Evolutionary conservation across 2,113 vertebrate species (phyloP), one percentile per base, ranked within the genome.

Genomic region (Gila orcuttii): DNA sequence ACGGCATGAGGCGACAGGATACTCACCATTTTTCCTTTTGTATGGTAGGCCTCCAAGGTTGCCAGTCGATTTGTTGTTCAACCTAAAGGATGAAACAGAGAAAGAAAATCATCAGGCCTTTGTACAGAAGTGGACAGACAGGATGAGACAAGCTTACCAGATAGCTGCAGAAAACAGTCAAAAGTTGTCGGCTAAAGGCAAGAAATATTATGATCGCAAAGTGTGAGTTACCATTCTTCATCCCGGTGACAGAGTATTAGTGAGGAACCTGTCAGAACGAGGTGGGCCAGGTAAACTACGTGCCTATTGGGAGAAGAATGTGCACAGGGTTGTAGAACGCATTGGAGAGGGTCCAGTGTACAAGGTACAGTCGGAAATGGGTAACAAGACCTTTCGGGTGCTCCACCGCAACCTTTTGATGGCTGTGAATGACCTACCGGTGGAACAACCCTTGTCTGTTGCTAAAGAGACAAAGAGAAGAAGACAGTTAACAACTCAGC

Each of bases 241-340:
- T 28, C 79, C 69, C 25, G 33, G 69, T 36, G 69, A 73, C 17
- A 1, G 1, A 17, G 33, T 55, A 3, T 39, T 39, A 6, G 69
- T 73, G 8, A 73, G 69, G 28, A 73, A 73, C 28, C 69, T 73
- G 5, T 73, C n/a, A 21, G 71, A 75, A 13, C 42, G 39, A 75
- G 71, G 71, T n/a, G 71, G 71, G 3, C 71, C 71, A 23, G 71
- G 39, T 9, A 75, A 75, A 23, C 39, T 75, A 10, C 71, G 71
- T 75, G 28, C 71, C 7, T 75, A 75, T 23, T 75, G 71, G 71
- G 71, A 75, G 71, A 75, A 12, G 2, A 23, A 39, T 12, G 71
- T 75, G 9, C 57, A n/a, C 21, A 13, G 57, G 17, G 57, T 60
- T 4, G 57, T 60, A n/a, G 57, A 60, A 23, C 57, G 21, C 4